Conservation (phyloP, 92 coral and sea anemone genomes). For the Plumapathes pennacea region DNA sequence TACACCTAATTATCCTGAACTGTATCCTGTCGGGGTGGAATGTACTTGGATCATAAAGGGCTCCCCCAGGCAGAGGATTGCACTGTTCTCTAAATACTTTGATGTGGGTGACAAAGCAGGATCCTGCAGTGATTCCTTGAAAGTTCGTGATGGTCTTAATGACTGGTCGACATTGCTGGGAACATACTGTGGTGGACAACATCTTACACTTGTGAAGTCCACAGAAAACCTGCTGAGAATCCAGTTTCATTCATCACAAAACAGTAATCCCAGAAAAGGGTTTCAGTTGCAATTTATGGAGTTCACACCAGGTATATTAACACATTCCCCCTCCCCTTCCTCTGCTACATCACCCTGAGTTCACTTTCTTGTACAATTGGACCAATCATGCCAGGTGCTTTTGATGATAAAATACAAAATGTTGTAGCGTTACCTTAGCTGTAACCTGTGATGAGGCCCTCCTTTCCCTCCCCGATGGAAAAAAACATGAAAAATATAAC, state of each 20-base stretch:
- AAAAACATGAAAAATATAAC: too few relatives aligned
- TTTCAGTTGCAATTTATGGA: constrained; percentile 29
- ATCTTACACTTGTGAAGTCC: constrained; percentile 12
- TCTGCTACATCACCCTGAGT: too few relatives aligned
- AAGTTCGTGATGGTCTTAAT: constrained; percentile 32
- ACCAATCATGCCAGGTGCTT: too few relatives aligned
- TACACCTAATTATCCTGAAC: constrained; percentile 40
- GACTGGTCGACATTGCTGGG: constrained; percentile 43
- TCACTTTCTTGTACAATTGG: too few relatives aligned
- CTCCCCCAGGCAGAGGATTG: constrained; percentile 8
- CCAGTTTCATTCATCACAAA: constrained; percentile 42
- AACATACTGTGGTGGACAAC: constrained; percentile 39
- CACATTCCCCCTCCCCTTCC: not conserved
- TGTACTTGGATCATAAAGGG: constrained; percentile 57
- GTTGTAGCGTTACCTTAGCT: too few relatives aligned
- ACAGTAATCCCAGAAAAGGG: constrained; percentile 36
- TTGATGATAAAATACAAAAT: too few relatives aligned
- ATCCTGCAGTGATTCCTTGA: constrained; percentile 37
- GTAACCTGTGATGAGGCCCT: too few relatives aligned
- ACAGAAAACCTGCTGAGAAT: constrained; percentile 15
- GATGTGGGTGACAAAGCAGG: constrained; percentile 43
- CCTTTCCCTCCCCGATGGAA: too few relatives aligned
- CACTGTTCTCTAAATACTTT: constrained; percentile 37
- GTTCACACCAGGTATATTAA: constrained; percentile 33
- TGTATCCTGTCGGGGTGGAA: constrained; percentile 49